A percentile compares a stretch with the other conserved stretches of the same genome.
These are phyloP conservation scores for Brachionus plicatilis DNA, from an alignment of 1,140 invertebrate species.

Conservation along the genomic window DNA sequence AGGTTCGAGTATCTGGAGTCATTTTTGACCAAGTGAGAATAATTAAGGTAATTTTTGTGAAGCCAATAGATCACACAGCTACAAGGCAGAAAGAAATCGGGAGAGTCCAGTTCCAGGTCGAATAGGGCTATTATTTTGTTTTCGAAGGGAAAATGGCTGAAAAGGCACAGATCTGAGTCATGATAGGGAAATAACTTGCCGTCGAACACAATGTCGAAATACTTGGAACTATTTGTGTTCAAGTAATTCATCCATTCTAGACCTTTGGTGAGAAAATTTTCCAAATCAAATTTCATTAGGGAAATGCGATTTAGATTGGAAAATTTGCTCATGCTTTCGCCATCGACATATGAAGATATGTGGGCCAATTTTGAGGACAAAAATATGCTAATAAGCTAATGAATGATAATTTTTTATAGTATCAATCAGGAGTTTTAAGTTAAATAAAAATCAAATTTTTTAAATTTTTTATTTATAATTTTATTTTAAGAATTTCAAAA, in stretches of 20 bases:
- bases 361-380: too few relatives aligned
- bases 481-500: too few relatives aligned
- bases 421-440: too few relatives aligned
- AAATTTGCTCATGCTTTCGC: conserved; percentile 3
- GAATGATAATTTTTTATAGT: too few relatives aligned
- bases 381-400: too few relatives aligned
- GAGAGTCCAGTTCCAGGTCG: not conserved
- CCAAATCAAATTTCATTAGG: not conserved
- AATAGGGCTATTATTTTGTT: not conserved
- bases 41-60: not conserved
- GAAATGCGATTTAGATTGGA: not conserved
- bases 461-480: too few relatives aligned
- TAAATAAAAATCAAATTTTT: too few relatives aligned
- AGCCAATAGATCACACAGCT: conserved; percentile 26
- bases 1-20: not conserved
- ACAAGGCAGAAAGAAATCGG: conserved; percentile 7
- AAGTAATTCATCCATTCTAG: not conserved
- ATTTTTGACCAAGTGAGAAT: not conserved
- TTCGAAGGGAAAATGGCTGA: conserved; percentile 17
- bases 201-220: not conserved
- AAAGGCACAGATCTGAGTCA: conserved; percentile 15
- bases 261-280: not conserved
- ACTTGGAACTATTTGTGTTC: not conserved
- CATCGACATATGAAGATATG: too few relatives aligned
- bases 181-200: not conserved